Evolutionary conservation across 2,888 invertebrate species (phyloP), one percentile per base, ranked within the genome.

Genomic region (Xylota sylvarum): DNA sequence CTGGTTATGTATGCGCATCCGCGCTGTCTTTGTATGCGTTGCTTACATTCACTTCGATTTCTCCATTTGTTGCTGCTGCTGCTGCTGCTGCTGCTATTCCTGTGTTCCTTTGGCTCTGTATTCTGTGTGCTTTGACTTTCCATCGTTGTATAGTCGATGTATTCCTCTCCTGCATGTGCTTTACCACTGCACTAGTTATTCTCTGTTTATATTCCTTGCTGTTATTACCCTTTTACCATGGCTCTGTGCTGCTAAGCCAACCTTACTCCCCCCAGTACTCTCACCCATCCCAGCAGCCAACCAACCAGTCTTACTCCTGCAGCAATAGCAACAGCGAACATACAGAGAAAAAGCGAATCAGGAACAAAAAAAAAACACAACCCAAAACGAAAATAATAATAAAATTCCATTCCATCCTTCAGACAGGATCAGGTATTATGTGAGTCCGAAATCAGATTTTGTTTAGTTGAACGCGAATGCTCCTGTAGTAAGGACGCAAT

Each of bases 401-500:
- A 86, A 82, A 86, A 86, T 86, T 82, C 67, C 73, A 73, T 73
- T 48, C 77, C 82, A 86, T 86, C 86, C 86, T 86, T 74, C 82
- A 86, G 86, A 86, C 86, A 86, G 86, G 86, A 86, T 86, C 86
- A 86, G 86, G 86, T 86, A 86, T 78, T 86, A 86, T 82, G 77
- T 86, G 86, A 86, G 82, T 79, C 79, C 69, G 78, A 81, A 79
- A 82, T 79, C 87, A 79, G 87, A 87, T 87, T 87, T 83, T 83
- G 83, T 89, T 91, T 90, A 91, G 91, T 91, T 91, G 91, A 90
- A 91, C 91, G 91, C 91, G 91, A 90, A 88, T 89, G 91, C 90
- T 91, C 91, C 91, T 92, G 90, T 90, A 91, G 91, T 90, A 91
- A 91, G 92, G 91, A 92, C 91, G 90, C 90, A 89, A 89, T 76